Percentiles rank a stretch among this genome's conserved stretches.
Evolutionary conservation across 2,888 invertebrate species (phyloP).

Genomic region (Clostera curtula): DNA sequence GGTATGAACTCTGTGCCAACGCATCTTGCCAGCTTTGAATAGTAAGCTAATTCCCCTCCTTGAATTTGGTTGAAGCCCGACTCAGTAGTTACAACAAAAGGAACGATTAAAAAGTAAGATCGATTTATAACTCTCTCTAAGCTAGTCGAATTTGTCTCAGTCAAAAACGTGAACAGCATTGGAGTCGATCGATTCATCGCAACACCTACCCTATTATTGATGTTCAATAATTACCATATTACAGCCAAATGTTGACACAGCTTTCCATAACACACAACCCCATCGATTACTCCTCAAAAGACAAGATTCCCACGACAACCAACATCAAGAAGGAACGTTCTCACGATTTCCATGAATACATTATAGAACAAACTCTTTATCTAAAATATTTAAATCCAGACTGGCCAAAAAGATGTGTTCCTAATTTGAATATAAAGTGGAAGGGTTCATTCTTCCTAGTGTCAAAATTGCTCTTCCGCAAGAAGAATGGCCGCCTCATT

Average conservation of each 20-base stretch:
- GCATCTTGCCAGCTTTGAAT: not conserved
- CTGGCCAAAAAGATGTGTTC: constrained; percentile 52
- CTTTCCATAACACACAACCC: constrained; percentile 64
- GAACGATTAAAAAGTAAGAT: no score
- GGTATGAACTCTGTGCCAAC: no score
- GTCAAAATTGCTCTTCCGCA: constrained; percentile 72
- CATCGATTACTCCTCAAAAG: constrained; percentile 56
- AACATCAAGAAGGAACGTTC: constrained; percentile 17
- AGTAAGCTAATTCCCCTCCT: no score
- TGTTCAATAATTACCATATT: constrained; percentile 51
- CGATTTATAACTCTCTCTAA: no score
- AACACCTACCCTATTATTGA: constrained; percentile 29
- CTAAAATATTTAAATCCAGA: constrained; percentile 42
- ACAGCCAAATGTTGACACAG: constrained; percentile 64
- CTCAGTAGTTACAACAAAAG: no score
- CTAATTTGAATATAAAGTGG: constrained; percentile 66
- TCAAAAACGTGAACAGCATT: constrained; percentile 18
- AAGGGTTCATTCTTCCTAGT: constrained; percentile 63
- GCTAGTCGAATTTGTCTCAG: no score
- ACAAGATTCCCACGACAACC: constrained; percentile 32
- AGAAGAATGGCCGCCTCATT: constrained; percentile 51
- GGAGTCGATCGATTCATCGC: constrained; percentile 29
- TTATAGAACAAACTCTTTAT: constrained; percentile 51
- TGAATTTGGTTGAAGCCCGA: no score
- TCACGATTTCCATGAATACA: constrained; percentile 58